phyloP scores from a whole-genome alignment of 2,113 vertebrate genomes.

The Platanista minor region DNA sequence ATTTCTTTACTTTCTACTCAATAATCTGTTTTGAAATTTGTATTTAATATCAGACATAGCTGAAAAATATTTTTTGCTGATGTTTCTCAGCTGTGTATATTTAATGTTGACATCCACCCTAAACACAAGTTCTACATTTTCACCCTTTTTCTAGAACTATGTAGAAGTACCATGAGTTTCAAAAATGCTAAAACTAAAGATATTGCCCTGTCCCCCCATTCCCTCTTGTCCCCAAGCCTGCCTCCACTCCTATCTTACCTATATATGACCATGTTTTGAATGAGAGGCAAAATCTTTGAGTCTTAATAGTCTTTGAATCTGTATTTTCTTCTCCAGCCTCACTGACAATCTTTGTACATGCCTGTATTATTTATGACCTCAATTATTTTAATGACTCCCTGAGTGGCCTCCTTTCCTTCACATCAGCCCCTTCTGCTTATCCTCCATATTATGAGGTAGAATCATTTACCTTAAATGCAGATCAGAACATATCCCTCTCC shows the following conservation, averaged over 20 bases:
- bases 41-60: background rate
- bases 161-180: background rate
- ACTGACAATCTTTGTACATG: background rate
- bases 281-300: background rate
- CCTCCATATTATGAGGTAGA: background rate
- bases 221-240: background rate
- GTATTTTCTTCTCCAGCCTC: background rate
- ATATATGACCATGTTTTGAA: background rate
- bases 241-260: background rate
- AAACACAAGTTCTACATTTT: background rate
- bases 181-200: background rate
- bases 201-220: background rate
- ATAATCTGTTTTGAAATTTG: background rate
- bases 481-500: background rate
- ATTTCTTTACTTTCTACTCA: background rate
- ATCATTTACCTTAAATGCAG: background rate
- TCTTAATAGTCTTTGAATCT: background rate
- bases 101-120: background rate
- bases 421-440: background rate
- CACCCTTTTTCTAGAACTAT: background rate
- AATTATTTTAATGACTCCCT: background rate
- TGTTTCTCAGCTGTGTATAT: background rate
- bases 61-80: background rate
- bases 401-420: background rate
- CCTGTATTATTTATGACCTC: background rate